Conservation (phyloP, 2,113 vertebrate species). For the Corynorhinus townsendii region DNA sequence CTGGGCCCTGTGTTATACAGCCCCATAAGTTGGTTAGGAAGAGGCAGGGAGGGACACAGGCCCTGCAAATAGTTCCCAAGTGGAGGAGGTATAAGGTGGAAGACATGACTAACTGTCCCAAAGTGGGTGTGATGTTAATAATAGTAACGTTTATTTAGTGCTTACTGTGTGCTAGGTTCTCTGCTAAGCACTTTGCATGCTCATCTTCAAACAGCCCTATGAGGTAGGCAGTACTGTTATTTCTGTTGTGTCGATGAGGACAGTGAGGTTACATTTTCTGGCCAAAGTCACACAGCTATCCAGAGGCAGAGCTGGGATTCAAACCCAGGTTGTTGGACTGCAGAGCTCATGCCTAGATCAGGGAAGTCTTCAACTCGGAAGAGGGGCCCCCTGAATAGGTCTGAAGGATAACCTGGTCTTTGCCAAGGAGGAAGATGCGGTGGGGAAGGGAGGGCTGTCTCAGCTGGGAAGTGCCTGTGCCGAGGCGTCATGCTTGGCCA, state of each 20-base stretch:
- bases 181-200: neutral
- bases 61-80: neutral
- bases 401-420: neutral
- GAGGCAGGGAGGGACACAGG: neutral
- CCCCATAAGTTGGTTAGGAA: neutral
- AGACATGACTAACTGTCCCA: neutral
- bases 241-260: neutral
- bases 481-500: neutral
- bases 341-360: neutral
- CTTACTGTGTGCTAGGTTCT: neutral
- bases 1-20: neutral
- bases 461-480: neutral
- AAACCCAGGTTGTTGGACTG: neutral
- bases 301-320: neutral
- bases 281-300: neutral
- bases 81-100: neutral
- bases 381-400: neutral
- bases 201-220: neutral
- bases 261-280: neutral
- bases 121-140: slow-evolving; percentile 1
- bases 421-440: neutral
- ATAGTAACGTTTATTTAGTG: slow-evolving; percentile 26
- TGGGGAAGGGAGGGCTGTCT: neutral
- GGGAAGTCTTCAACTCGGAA: neutral
- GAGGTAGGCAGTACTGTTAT: neutral